A percentile compares a stretch with the other conserved stretches of the same genome.
phyloP scores from a whole-genome alignment of 1,140 invertebrate species.

The Conopomorpha cramerella region DNA sequence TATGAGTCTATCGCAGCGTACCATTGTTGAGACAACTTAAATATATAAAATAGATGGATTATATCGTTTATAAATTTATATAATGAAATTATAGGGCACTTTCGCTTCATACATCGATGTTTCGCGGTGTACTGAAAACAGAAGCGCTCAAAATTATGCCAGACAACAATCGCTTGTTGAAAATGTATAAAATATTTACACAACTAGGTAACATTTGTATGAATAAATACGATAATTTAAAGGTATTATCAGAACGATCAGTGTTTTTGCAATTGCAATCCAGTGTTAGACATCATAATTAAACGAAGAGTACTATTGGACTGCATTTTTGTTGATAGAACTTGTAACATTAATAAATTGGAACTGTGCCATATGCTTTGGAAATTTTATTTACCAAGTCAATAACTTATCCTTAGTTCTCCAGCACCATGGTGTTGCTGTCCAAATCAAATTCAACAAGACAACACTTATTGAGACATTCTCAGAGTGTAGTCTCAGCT shows the following conservation, averaged over 20 bases:
- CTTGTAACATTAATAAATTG: constrained; percentile 56
- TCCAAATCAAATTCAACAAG: too few species aligned
- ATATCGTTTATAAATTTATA: constrained; percentile 39
- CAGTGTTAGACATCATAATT: constrained; percentile 4
- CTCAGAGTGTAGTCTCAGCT: too few species aligned
- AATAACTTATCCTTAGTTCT: not conserved
- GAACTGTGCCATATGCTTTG: constrained; percentile 49
- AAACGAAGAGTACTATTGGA: constrained; percentile 45
- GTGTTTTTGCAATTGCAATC: not conserved
- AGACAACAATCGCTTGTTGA: constrained; percentile 41
- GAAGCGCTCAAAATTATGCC: constrained; percentile 21
- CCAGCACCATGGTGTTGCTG: too few species aligned
- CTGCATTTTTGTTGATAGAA: constrained; percentile 59
- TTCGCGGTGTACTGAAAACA: constrained; percentile 22
- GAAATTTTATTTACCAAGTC: constrained; percentile 26
- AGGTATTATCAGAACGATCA: constrained; percentile 22
- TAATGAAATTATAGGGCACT: constrained; percentile 25
- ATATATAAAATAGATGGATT: constrained; percentile 33
- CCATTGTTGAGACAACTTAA: too few species aligned
- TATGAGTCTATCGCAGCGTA: too few species aligned
- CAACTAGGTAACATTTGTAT: constrained; percentile 39
- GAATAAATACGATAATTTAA: constrained; percentile 23
- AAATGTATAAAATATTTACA: constrained; percentile 33
- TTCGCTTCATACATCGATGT: constrained; percentile 27
- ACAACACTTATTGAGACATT: too few species aligned